Base-by-base conservation (phyloP, 2,888 invertebrate genomes). In the Trichogramma dendrolimi region DNA sequence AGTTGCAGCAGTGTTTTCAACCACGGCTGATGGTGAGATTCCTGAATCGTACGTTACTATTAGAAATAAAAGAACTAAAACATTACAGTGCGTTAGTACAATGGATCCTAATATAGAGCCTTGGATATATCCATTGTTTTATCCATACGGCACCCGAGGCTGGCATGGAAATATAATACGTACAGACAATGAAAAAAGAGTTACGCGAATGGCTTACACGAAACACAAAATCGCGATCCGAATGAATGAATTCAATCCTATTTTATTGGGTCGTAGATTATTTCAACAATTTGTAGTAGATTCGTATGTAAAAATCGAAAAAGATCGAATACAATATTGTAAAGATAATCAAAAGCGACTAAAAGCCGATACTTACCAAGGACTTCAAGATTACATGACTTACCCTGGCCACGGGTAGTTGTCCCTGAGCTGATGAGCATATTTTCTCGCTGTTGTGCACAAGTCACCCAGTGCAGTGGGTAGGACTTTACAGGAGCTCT, bases 371-470 rank as follows among this genome's bases (percentile, higher is more conserved):
- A 57, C 61, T 48, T 64, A 66, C 60, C 56, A 63, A n/a, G n/a
- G n/a, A n/a, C 77, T 43, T 73, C 75, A 6, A 69, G 75, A 27
- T 79, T 76, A 64, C 60, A 63, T 27, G 75, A 76, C 6, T 67
- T 73, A 42, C 76, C 77, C 4, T 65, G 78, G 39, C 68, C n/a
- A n/a, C n/a, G n/a, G n/a, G n/a, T n/a, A n/a, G n/a, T n/a, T n/a
- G n/a, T n/a, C n/a, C n/a, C n/a, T n/a, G n/a, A n/a, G n/a, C n/a
- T n/a, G n/a, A n/a, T n/a, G n/a, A n/a, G n/a, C n/a, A n/a, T n/a
- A n/a, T n/a, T n/a, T n/a, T n/a, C n/a, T n/a, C n/a, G n/a, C n/a
- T n/a, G n/a, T n/a, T n/a, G n/a, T n/a, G n/a, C n/a, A n/a, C n/a
- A n/a, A n/a, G n/a, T n/a, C n/a, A n/a, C n/a, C n/a, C n/a, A n/a